Percentiles rank a stretch among this genome's conserved stretches.
Conservation (phyloP, 2,888 invertebrate genomes). For the Adineta ricciae region DNA sequence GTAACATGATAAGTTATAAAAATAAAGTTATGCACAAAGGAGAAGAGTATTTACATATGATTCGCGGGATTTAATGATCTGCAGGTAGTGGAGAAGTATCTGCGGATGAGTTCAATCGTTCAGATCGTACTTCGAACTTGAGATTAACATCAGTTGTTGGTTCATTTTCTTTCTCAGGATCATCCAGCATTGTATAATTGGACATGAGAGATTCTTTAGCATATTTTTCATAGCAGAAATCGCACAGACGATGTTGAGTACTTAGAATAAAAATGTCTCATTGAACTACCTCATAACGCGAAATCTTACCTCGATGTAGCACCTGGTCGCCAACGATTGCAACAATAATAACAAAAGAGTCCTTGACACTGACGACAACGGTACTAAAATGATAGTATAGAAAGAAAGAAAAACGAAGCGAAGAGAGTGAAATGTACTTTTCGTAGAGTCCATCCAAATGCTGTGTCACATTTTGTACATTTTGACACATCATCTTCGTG, state of each 20-base stretch:
- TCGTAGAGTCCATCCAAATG: background rate
- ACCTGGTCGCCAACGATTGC: background rate
- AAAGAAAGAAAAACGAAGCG: background rate
- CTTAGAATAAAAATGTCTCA: background rate
- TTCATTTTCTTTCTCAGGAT: background rate
- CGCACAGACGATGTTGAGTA: slow-evolving; percentile 5
- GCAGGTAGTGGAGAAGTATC: background rate
- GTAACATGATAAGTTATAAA: no score
- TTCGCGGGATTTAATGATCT: no score
- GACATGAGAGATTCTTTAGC: background rate
- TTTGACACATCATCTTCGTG: background rate
- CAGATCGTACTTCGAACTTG: slow-evolving; percentile 14
- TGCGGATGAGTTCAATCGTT: background rate
- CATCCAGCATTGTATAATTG: background rate
- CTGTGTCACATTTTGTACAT: background rate
- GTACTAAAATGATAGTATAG: background rate
- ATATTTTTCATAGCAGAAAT: background rate
- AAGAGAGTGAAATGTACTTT: background rate
- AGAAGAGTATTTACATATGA: no score
- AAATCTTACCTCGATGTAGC: background rate
- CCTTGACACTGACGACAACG: background rate
- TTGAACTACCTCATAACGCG: no score
- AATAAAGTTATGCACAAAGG: no score
- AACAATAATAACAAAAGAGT: background rate
- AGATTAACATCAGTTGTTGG: background rate